Evolutionary conservation across 2,888 invertebrate species (phyloP), one percentile per base, ranked within the genome.

Genomic region (Apamea crenata): DNA sequence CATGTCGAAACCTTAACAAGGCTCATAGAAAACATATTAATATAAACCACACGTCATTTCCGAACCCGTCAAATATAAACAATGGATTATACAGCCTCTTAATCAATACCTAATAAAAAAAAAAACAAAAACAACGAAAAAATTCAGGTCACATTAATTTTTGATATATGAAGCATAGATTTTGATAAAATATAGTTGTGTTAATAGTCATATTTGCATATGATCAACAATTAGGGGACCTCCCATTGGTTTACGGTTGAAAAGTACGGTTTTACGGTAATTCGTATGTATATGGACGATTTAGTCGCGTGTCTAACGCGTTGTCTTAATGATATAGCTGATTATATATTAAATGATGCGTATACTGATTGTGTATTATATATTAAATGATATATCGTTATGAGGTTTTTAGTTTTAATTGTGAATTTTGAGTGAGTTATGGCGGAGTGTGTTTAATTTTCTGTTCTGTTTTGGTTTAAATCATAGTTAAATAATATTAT

Each of bases 141-240:
- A 73, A 86, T 74, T 78, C 80, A 77, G 86, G 88, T 78, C 88
- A 87, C 66, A 82, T 83, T 67, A 78, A 86, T 83, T 75, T 83
- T 12, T 74, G 69, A 84, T 84, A 80, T 69, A 79, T 81, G 79
- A 87, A 78, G 47, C 79, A 81, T 81, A 80, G 85, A 82, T 89
- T 84, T 70, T 81, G 56, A 83, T 87, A 83, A 88, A 76, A 84
- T 90, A 90, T 88, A 85, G 88, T 91, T 90, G 90, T 90, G 92
- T 93, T 93, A 90, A 91, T 91, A 87, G 88, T 86, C 89, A 92
- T 93, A 93, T 95, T 94, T 95, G 95, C 95, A 95, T 95, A 94
- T 92, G 89, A 94, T 94, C 95, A 93, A 93, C 93, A 95, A 96
- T 96, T 96, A 95, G 94, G 91, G 90, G 95, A 94, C 96, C 96